Evolutionary conservation across 1,140 invertebrate species (phyloP).

Genomic region (Centruroides vittatus): DNA sequence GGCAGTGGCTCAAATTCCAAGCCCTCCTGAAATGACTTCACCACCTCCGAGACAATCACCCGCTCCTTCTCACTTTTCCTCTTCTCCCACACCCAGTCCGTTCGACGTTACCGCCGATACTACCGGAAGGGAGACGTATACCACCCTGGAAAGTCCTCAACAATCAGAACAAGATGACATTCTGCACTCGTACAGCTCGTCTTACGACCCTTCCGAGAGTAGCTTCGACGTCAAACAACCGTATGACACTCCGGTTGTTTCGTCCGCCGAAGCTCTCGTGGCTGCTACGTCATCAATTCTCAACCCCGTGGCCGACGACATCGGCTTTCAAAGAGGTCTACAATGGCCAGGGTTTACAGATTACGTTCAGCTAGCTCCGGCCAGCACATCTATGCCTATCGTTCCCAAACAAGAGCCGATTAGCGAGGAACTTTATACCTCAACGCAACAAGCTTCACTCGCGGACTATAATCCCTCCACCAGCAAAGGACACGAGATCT

Average conservation of each 20-base stretch:
- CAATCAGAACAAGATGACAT: not conserved
- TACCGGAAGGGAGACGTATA: too few species aligned
- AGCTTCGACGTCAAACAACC: conserved; percentile 25
- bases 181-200: not conserved
- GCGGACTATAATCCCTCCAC: conserved; percentile 89
- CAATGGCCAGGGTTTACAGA: not conserved
- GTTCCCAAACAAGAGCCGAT: conserved; percentile 21
- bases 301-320: conserved; percentile 28
- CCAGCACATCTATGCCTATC: conserved; percentile 14
- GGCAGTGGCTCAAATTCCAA: too few species aligned
- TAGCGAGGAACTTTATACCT: not conserved
- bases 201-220: conserved; percentile 24
- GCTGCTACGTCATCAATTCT: conserved; percentile 17
- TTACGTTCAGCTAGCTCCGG: conserved; percentile 18
- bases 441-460: conserved; percentile 48
- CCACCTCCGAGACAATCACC: not conserved
- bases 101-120: not conserved
- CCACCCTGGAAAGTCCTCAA: not conserved
- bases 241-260: not conserved
- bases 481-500: conserved; percentile 85
- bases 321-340: not conserved
- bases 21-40: not conserved
- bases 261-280: conserved; percentile 16
- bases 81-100: not conserved
- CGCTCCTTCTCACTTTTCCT: not conserved